These are phyloP conservation scores for Liopterus haemorrhoidalis DNA, from an alignment of 2,888 invertebrate genomes.

Conservation along the genomic window DNA sequence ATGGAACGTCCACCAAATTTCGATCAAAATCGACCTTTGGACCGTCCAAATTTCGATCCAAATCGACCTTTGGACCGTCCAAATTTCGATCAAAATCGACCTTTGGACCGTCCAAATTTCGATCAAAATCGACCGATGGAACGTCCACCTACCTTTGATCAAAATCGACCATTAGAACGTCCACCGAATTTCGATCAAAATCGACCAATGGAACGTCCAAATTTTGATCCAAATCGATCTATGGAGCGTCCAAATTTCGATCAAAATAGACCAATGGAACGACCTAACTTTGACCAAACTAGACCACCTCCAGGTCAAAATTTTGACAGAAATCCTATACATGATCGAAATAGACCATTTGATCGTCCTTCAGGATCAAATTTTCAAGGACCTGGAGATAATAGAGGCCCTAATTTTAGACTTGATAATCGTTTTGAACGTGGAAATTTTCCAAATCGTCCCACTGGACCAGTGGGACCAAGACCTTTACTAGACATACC, in stretches of 20 bases:
- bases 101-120: constrained; percentile 12
- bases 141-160: background rate
- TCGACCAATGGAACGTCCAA: background rate
- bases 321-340: too few species aligned
- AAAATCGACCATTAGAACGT: background rate
- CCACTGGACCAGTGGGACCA: constrained; percentile 2
- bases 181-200: background rate
- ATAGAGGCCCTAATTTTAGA: background rate
- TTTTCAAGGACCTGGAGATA: constrained; percentile 3
- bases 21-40: background rate
- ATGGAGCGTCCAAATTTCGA: constrained; percentile 4
- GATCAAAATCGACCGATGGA: background rate
- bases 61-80: too few species aligned
- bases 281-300: constrained; percentile 3
- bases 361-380: background rate
- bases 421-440: background rate
- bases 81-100: constrained; percentile 1
- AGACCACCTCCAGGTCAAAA: background rate
- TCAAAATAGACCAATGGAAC: constrained; percentile 8
- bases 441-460: background rate
- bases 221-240: constrained; percentile 1
- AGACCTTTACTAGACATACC: background rate
- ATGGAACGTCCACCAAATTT: background rate
- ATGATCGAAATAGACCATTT: background rate
- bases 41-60: background rate